Percentiles rank a stretch among this genome's conserved stretches.
Conservation (phyloP, 2,113 vertebrate genomes). For the Macrotis lagotis region DNA sequence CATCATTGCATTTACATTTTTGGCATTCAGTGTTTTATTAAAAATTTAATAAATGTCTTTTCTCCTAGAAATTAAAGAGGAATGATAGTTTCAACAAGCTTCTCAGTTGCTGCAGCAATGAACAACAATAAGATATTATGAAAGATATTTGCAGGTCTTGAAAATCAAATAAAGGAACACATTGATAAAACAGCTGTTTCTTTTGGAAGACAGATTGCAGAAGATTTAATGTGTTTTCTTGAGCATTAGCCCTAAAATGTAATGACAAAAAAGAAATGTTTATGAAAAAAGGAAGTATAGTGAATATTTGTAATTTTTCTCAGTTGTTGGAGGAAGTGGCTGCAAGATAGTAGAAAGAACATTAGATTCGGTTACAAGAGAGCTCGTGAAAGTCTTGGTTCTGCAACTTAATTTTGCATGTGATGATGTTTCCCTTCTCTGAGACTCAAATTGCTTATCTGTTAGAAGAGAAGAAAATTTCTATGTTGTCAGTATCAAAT, state of each 20-base stretch:
- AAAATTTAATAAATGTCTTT: slow-evolving; percentile 46
- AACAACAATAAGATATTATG: background rate
- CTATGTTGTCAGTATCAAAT: background rate
- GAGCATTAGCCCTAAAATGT: background rate
- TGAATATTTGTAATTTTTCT: background rate
- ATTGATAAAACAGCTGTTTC: no score
- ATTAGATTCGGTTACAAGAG: background rate
- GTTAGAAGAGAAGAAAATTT: background rate
- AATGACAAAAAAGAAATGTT: background rate
- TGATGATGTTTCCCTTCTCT: background rate
- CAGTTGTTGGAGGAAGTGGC: background rate
- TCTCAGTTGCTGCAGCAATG: background rate
- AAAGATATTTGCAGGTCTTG: background rate
- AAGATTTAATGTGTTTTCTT: background rate
- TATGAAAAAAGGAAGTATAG: background rate
- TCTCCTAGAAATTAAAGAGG: background rate
- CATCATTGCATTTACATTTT: slow-evolving; percentile 33
- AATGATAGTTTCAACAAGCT: background rate
- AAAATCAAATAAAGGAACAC: background rate
- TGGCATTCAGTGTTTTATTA: slow-evolving; percentile 37
- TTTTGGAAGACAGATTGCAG: background rate
- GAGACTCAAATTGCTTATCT: background rate
- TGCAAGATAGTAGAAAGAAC: background rate
- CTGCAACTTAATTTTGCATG: background rate
- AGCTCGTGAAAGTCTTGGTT: background rate